These are phyloP conservation scores for Steromphala cineraria DNA, from an alignment of 2,888 invertebrate species.

Conservation along the genomic window DNA sequence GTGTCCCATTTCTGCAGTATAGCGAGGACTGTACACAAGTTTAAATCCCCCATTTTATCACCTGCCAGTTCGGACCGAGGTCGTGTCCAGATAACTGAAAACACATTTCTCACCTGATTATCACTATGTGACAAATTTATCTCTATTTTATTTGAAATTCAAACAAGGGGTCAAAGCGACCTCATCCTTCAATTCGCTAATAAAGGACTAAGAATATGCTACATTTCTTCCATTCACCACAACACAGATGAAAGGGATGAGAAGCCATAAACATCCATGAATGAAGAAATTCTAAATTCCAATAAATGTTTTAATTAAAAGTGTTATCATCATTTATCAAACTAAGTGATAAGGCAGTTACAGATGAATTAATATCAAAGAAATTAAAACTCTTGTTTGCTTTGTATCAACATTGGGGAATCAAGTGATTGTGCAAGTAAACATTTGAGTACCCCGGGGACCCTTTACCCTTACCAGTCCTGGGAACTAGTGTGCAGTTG, in stretches of 20 bases:
- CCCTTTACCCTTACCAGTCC: background rate
- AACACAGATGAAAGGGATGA: no score
- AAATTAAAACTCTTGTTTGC: background rate
- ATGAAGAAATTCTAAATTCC: background rate
- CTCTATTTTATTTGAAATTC: slow-evolving; percentile 5
- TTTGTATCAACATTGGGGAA: background rate
- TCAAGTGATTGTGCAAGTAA: background rate
- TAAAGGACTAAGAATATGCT: no score
- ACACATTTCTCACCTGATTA: slow-evolving; percentile 4
- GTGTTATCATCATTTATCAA: background rate
- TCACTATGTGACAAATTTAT: slow-evolving; percentile 1
- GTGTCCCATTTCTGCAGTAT: background rate
- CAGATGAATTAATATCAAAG: background rate
- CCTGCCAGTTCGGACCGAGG: background rate
- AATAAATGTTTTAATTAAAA: background rate
- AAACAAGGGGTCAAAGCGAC: background rate
- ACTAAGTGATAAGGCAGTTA: background rate
- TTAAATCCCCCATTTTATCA: slow-evolving; percentile 1
- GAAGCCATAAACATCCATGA: no score
- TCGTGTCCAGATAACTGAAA: background rate
- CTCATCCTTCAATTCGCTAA: background rate
- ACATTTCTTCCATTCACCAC: no score
- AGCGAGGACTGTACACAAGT: background rate
- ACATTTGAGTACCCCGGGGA: background rate
- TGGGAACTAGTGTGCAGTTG: background rate